Evolutionary conservation across 2,113 vertebrate species (phyloP), one percentile per base, ranked within the genome.

Genomic region (Pipra filicauda): DNA sequence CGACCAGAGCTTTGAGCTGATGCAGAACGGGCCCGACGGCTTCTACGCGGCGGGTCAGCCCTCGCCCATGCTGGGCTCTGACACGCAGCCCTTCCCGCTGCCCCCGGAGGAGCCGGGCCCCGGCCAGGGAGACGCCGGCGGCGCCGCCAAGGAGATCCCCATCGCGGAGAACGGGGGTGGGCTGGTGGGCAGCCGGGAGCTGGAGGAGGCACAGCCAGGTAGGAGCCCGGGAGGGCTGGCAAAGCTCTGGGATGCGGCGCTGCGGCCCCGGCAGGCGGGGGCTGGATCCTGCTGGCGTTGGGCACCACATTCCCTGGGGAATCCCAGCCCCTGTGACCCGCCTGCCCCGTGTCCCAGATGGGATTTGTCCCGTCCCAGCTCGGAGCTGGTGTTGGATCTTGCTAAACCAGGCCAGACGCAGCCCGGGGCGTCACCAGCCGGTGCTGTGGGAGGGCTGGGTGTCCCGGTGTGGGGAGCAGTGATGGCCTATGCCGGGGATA

Each of bases 1-100:
- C 21, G 98, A 98, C 15, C 98, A 98, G 93, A 98, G 98, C 96
- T 98, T 98, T 6, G 98, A 98, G 90, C 95, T 98, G 94, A 94
- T 98, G 88, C 97, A 94, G 55, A 98, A 97, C 48, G 98, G 97
- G 73, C 97, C 98, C 2, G 70, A 91, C 12, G 62, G 96, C n/a
- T 98, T 98, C 96, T 98, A 97, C n/a, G 24, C 95, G 11, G 95
- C 96, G 28, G 77, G 97, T 20, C 97, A 97, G 92, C 93, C 97
- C 65, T 98, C 97, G 27, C 96, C 98, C 74, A 89, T 97, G 44
- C 96, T 98, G 96, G 97, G 95, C 78, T 97, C 97, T 6, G 89
- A 93, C 44, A 33, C 94, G 26, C 97, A 97, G 75, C 88, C 97
- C 62, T 97, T 98, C 95, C 94, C 97, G 12, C 93, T 97, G 52